These are phyloP conservation scores for Diaperis boleti DNA, from an alignment of 2,888 invertebrate species.

Conservation along the genomic window DNA sequence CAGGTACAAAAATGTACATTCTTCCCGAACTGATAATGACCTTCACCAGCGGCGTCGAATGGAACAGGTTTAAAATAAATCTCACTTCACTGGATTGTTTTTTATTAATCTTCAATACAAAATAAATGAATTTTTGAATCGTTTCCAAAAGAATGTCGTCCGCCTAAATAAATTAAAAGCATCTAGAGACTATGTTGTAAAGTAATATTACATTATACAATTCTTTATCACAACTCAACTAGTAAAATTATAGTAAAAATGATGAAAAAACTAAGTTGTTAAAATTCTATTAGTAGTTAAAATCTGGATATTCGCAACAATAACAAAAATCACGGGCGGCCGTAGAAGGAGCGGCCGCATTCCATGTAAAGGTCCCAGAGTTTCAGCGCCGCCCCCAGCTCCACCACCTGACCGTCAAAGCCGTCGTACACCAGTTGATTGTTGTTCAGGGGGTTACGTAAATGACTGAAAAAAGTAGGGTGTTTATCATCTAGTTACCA, in stretches of 20 bases:
- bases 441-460: conserved; percentile 50
- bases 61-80: no score
- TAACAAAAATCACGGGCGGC: background rate
- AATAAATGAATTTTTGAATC: background rate
- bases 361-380: conserved; percentile 31
- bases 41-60: no score
- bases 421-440: conserved; percentile 49
- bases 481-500: no score
- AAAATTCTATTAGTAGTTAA: background rate
- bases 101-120: background rate
- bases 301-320: conserved; percentile 1
- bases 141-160: background rate
- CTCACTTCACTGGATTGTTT: background rate
- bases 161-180: background rate
- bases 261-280: no score
- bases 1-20: no score
- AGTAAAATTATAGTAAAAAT: conserved; percentile 3
- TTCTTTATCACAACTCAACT: conserved; percentile 3
- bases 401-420: conserved; percentile 51
- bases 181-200: background rate
- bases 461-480: conserved; percentile 47
- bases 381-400: conserved; percentile 43
- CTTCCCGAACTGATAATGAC: no score
- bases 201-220: background rate
- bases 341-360: background rate